phyloP scores from a whole-genome alignment of 2,888 invertebrate genomes.

The Sminthurides aquaticus region DNA sequence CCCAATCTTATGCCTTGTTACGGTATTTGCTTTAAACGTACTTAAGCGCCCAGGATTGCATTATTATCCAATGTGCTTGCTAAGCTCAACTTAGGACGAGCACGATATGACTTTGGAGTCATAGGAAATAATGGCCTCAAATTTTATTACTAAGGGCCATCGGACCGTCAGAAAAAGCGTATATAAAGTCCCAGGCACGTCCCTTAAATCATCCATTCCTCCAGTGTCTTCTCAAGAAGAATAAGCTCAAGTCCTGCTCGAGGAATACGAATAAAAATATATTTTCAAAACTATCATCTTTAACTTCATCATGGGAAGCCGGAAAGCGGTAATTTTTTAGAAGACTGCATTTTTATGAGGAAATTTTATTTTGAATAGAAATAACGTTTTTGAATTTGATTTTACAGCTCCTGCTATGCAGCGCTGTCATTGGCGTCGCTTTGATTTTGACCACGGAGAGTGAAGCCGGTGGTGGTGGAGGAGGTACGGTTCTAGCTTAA shows the following conservation, averaged over 20 bases:
- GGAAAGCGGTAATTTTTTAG: slow-evolving; percentile 11
- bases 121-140: not conserved
- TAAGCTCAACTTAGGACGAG: not conserved
- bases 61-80: not conserved
- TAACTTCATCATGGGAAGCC: slow-evolving; percentile 12
- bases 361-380: not conserved
- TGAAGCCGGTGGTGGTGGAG: slow-evolving; percentile 5
- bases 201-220: not conserved
- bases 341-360: not conserved
- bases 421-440: slow-evolving; percentile 8
- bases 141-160: not conserved
- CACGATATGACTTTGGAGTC: not conserved
- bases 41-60: not conserved
- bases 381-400: not conserved
- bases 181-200: not conserved
- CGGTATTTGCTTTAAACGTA: not conserved
- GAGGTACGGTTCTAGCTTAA: no score
- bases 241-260: not conserved
- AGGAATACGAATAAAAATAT: not conserved
- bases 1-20: not conserved
- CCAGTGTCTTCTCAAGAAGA: not conserved
- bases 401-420: slow-evolving; percentile 7
- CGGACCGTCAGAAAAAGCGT: not conserved
- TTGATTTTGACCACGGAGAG: not conserved
- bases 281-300: not conserved